Conservation (phyloP, 2,888 invertebrate genomes). For the Neocrepidodera transversa region DNA sequence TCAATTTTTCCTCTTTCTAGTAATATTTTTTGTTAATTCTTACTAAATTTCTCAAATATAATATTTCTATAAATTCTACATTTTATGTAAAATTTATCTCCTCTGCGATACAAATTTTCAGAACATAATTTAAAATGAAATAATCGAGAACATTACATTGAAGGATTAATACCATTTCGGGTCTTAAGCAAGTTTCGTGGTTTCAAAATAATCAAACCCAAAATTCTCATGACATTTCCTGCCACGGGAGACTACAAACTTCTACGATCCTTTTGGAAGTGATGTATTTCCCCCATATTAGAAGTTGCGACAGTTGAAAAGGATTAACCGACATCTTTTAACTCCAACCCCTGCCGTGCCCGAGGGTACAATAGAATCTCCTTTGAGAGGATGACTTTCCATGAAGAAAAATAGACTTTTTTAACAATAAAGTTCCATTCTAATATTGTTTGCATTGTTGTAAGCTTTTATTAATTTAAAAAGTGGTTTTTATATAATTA, state of each 20-base stretch:
- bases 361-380: conserved; percentile 16
- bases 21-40: no score
- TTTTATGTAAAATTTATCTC: no score
- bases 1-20: no score
- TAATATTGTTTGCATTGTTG: background rate
- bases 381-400: conserved; percentile 14
- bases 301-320: conserved; percentile 26
- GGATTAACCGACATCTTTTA: conserved; percentile 26
- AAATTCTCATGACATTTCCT: conserved; percentile 19
- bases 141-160: background rate
- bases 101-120: no score
- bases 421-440: background rate
- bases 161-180: background rate
- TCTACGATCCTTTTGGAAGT: conserved; percentile 14
- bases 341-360: conserved; percentile 15
- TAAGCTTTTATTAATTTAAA: background rate
- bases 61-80: no score
- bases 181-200: background rate
- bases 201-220: conserved; percentile 20
- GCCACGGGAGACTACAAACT: conserved; percentile 19
- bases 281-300: conserved; percentile 21
- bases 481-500: no score
- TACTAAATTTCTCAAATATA: no score
- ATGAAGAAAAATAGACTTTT: conserved; percentile 4
- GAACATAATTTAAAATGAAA: background rate